Base-by-base conservation (phyloP, 2,888 invertebrate genomes). In the Drosophila phalerata region DNA sequence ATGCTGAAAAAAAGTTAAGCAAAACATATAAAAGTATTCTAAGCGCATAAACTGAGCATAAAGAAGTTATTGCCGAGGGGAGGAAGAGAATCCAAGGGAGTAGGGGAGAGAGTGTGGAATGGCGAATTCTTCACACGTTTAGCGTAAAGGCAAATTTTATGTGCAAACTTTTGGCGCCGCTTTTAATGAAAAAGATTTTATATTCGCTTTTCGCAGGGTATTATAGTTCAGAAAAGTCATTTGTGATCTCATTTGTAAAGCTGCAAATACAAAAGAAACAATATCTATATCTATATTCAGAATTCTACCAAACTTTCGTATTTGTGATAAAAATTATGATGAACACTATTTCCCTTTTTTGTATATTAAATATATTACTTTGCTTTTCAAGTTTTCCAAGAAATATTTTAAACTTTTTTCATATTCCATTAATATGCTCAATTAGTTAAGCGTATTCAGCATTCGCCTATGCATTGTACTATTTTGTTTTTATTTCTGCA, bases 41-140 rank as follows among this genome's bases (percentile, higher is more conserved):
- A 79, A 77, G 73, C 73, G 57, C 77, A 79, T 79, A 73, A 79
- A 79, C 65, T 67, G 62, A 62, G 65, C 43, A 71, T 68, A 56
- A 69, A 77, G 49, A 64, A 45, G 60, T 73, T 53, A 28, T 3
- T 11, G 63, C 28, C 6, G 10, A 19, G 10, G 5, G 17, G 30
- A 10, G 15, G 9, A 8, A 6, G 0, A 5, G 19, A 5, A 2
- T 1, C 1, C 0, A 8, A 2, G 34, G 0, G n/a, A n/a, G n/a
- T n/a, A 9, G 9, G 34, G n/a, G 30, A 10, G 17, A 9, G 19
- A 32, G 28, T 10, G 13, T 11, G 17, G 37, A 17, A 51, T 43
- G 40, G 55, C 48, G 19, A 80, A 81, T 79, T 81, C 79, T 73
- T 81, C 76, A 81, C 80, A 81, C 81, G 76, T 81, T 81, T 69